These are phyloP conservation scores for Drosophila basisetae DNA, from an alignment of 2,888 invertebrate genomes.

Conservation along the genomic window DNA sequence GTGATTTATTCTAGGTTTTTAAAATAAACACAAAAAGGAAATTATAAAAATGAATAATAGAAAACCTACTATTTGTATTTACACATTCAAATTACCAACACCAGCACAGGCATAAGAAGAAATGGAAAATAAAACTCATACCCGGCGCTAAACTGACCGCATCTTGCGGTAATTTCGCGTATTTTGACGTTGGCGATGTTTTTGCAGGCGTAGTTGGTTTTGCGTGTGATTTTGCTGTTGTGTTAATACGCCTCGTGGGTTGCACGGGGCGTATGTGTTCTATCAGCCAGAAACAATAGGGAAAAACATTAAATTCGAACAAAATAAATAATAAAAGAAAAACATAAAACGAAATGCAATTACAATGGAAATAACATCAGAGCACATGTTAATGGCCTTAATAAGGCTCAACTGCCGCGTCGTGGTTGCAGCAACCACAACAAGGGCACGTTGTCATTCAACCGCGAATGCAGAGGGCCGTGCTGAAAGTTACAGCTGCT, in stretches of 20 bases:
- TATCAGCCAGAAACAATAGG: slow-evolving; percentile 8
- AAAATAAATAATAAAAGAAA: slow-evolving; percentile 16
- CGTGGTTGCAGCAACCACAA: slow-evolving; percentile 56
- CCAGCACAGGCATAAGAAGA: background rate
- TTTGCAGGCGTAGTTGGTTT: slow-evolving; percentile 1
- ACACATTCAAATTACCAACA: slow-evolving; percentile 11
- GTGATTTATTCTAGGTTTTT: background rate
- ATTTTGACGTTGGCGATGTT: slow-evolving; percentile 3
- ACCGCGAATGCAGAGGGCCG: slow-evolving; percentile 15
- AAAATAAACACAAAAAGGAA: too few relatives aligned
- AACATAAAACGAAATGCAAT: slow-evolving; percentile 18
- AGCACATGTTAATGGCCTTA: slow-evolving; percentile 20
- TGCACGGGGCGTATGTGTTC: slow-evolving; percentile 13
- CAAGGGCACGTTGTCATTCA: slow-evolving; percentile 23
- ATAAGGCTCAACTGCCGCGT: slow-evolving; percentile 19
- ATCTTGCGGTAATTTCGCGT: slow-evolving; percentile 45
- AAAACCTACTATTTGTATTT: background rate
- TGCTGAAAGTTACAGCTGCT: slow-evolving; percentile 14
- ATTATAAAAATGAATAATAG: background rate
- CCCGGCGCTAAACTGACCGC: slow-evolving; percentile 47
- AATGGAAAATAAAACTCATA: slow-evolving; percentile 38
- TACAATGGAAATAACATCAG: slow-evolving; percentile 19
- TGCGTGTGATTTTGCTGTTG: slow-evolving; percentile 14
- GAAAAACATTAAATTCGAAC: slow-evolving; percentile 22
- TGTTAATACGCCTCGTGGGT: slow-evolving; percentile 5